Evolutionary conservation across 2,113 vertebrate species (phyloP).

Genomic region (Micronisus gabar): DNA sequence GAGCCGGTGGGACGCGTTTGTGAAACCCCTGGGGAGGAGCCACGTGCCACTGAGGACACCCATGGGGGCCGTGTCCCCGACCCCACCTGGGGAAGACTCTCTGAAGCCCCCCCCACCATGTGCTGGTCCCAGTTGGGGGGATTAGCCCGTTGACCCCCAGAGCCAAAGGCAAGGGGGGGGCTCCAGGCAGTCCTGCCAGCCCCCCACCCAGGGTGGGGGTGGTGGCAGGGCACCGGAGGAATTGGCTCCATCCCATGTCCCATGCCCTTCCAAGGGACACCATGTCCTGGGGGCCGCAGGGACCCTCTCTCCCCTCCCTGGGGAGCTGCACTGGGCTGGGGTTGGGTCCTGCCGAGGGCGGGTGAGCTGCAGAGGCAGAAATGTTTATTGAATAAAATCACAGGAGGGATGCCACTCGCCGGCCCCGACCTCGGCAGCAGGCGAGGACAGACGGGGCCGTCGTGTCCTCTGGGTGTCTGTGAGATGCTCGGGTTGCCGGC

Average conservation of each 20-base stretch:
- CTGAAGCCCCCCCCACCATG: neutral
- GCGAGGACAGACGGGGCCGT: neutral
- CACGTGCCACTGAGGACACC: neutral
- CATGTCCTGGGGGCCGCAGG: accelerated
- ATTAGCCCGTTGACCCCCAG: neutral
- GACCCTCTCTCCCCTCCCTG: neutral
- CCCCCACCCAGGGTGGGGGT: neutral
- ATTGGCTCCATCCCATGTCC: neutral
- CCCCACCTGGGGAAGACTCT: neutral
- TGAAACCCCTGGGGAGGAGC: neutral
- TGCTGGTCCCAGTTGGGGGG: accelerated
- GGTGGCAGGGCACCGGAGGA: neutral
- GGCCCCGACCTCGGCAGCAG: neutral
- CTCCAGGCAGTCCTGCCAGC: neutral
- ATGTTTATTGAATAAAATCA: neutral
- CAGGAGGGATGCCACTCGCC: neutral
- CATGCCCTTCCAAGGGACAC: neutral
- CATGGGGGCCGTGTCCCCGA: accelerated
- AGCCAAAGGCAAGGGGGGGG: neutral
- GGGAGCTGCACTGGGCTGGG: neutral
- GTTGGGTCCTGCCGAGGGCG: neutral
- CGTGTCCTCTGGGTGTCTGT: neutral
- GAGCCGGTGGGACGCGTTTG: accelerated
- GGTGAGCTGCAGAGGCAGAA: neutral
- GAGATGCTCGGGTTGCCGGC: neutral